These are phyloP conservation scores for Drosophila bocki DNA, from an alignment of 1,140 invertebrate species.

Conservation along the genomic window DNA sequence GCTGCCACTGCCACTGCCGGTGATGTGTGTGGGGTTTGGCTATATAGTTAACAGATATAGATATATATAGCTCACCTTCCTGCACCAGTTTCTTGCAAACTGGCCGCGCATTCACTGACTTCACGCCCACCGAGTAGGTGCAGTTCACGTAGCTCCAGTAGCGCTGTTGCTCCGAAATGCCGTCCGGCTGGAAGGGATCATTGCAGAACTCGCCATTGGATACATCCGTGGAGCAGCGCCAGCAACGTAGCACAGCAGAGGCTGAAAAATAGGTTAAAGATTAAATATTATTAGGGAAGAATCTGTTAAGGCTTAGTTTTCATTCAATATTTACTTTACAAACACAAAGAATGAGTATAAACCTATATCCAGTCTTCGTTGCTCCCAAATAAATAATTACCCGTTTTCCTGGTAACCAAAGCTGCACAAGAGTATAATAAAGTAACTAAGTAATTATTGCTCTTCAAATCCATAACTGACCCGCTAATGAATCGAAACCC, in stretches of 20 bases:
- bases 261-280: constrained; percentile 47
- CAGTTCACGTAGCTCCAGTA: constrained; percentile 85
- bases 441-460: constrained; percentile 23
- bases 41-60: not conserved
- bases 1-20: constrained; percentile 1
- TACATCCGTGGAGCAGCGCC: constrained; percentile 84
- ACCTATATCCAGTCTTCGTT: not conserved
- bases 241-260: constrained; percentile 74
- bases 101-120: constrained; percentile 79
- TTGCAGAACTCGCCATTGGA: constrained; percentile 84
- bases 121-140: constrained; percentile 74
- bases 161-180: constrained; percentile 83
- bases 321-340: not conserved
- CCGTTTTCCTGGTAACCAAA: not conserved
- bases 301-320: not conserved
- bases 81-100: constrained; percentile 85
- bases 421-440: constrained; percentile 8
- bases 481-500: constrained; percentile 43
- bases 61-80: constrained; percentile 69
- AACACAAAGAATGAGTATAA: too few species aligned
- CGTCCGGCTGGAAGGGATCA: constrained; percentile 81
- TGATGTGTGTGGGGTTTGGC: not conserved
- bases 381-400: constrained; percentile 2
- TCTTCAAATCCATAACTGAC: constrained; percentile 20
- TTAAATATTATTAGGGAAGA: not conserved